phyloP scores from a whole-genome alignment of 2,113 vertebrate species.

The Dunckerocampus dactyliophorus region DNA sequence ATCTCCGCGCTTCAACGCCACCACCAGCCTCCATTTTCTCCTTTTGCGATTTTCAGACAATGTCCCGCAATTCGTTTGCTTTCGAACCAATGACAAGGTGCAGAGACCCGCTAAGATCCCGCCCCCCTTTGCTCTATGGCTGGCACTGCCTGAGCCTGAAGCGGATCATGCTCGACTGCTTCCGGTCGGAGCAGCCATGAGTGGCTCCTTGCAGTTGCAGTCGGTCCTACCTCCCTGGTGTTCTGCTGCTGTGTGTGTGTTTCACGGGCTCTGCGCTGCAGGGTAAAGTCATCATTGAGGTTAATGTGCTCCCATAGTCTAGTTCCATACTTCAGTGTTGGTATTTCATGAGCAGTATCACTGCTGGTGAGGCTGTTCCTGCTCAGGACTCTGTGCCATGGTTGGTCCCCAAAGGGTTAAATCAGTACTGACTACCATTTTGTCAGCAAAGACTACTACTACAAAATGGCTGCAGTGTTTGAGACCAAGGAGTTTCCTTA shows the following conservation, averaged over 20 bases:
- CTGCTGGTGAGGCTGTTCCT: neutral
- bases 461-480: conserved; percentile 55
- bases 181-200: neutral
- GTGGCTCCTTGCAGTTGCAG: neutral
- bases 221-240: conserved; percentile 6
- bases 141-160: neutral
- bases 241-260: neutral
- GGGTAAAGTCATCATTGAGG: conserved; percentile 12
- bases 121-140: conserved; percentile 5
- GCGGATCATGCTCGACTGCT: neutral
- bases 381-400: neutral
- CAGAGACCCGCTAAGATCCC: neutral
- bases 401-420: conserved; percentile 54
- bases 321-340: neutral
- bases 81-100: conserved; percentile 3
- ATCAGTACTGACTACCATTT: conserved; percentile 48
- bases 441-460: conserved; percentile 29
- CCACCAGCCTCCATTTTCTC: conserved; percentile 1
- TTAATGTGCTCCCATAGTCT: neutral
- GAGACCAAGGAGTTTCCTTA: neutral
- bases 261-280: neutral
- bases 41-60: conserved; percentile 1
- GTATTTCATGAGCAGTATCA: neutral
- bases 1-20: neutral
- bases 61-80: neutral